Conservation (phyloP, 2,888 invertebrate species). For the Agrotis exclamationis region DNA sequence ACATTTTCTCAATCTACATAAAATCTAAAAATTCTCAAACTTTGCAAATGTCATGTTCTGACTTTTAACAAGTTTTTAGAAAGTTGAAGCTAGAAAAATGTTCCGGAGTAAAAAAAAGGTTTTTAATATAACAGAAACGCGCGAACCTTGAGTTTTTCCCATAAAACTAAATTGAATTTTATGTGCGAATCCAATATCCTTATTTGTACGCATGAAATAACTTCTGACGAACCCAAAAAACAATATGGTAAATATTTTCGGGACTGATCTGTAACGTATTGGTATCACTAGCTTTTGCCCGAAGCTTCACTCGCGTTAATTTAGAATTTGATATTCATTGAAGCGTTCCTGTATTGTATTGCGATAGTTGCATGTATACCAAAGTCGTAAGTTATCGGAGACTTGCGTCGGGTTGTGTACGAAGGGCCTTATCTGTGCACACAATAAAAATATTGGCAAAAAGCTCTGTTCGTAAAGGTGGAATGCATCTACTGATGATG, state of each 20-base stretch:
- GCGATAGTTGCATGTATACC: too few species aligned
- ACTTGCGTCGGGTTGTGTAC: too few species aligned
- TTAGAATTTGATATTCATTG: too few species aligned
- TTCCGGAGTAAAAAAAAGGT: slow-evolving; percentile 20
- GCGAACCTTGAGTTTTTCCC: slow-evolving; percentile 28
- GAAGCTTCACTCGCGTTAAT: too few species aligned
- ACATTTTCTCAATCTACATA: slow-evolving; percentile 13
- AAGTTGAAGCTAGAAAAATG: slow-evolving; percentile 16
- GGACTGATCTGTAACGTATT: slow-evolving; percentile 1
- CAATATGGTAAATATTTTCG: slow-evolving; percentile 38
- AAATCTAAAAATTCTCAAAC: slow-evolving; percentile 32
- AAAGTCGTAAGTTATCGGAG: too few species aligned
- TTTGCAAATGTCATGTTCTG: slow-evolving; percentile 33
- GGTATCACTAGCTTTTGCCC: neutral
- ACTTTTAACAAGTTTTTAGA: slow-evolving; percentile 30
- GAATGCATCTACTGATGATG: too few species aligned
- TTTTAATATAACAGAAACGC: slow-evolving; percentile 27
- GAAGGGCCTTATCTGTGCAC: too few species aligned
- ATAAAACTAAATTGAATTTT: slow-evolving; percentile 54
- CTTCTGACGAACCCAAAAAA: slow-evolving; percentile 25
- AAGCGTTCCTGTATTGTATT: too few species aligned
- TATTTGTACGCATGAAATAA: slow-evolving; percentile 32
- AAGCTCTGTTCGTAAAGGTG: too few species aligned
- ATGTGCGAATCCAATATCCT: slow-evolving; percentile 38
- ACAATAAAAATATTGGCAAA: too few species aligned